Evolutionary conservation across 2,113 vertebrate species (phyloP).

Genomic region (Sapayoa aenigma): DNA sequence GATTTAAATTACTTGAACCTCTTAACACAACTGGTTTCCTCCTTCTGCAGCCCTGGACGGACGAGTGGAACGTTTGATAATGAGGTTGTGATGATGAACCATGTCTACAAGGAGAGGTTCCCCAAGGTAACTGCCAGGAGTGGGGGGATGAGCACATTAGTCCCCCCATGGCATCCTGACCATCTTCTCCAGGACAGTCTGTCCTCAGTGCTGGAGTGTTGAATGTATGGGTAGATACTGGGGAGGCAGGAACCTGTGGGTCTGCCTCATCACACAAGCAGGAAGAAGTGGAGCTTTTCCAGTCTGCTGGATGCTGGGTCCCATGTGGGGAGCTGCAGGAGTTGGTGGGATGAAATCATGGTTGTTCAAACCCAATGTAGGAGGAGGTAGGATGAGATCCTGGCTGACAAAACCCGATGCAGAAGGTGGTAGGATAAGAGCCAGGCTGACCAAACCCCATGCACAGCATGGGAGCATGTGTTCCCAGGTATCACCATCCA

Average conservation of each 20-base stretch:
- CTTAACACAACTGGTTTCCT: rapidly evolving
- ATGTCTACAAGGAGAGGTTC: slow-evolving; percentile 96
- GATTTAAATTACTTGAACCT: neutral
- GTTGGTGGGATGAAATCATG: neutral
- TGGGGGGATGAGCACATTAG: rapidly evolving
- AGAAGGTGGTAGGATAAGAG: neutral
- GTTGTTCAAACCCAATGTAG: rapidly evolving
- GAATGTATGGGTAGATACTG: neutral
- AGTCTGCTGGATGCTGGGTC: neutral
- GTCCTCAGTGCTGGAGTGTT: neutral
- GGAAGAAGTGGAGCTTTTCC: neutral
- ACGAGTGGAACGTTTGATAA: slow-evolving; percentile 88
- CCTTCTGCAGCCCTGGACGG: slow-evolving; percentile 84
- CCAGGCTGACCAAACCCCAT: neutral
- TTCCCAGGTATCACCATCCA: neutral
- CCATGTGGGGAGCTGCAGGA: neutral
- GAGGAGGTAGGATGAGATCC: neutral
- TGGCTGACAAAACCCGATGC: rapidly evolving
- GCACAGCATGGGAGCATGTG: rapidly evolving
- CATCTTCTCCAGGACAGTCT: neutral
- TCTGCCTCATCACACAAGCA: neutral
- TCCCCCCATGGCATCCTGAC: neutral
- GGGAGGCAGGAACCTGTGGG: neutral
- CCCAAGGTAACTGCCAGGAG: slow-evolving; percentile 82
- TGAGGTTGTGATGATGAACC: slow-evolving; percentile 98